phyloP scores from a whole-genome alignment of 2,888 invertebrate species.

The Sturmia bella region DNA sequence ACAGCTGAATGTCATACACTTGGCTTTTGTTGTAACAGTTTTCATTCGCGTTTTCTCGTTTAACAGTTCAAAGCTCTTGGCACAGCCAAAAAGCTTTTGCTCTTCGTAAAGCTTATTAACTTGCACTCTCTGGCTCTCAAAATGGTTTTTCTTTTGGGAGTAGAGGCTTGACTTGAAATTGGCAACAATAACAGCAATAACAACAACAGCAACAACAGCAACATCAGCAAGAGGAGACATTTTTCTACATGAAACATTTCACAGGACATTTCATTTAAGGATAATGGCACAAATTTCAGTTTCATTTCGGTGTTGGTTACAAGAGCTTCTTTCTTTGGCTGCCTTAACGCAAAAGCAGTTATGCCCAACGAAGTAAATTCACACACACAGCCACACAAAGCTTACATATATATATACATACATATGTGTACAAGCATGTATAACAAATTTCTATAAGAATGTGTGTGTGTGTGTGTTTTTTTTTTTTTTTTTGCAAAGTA shows the following conservation, averaged over 20 bases:
- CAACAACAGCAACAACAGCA: conserved; percentile 41
- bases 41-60: conserved; percentile 30
- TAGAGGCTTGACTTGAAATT: conserved; percentile 18
- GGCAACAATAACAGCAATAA: conserved; percentile 34
- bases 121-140: conserved; percentile 10
- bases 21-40: conserved; percentile 35
- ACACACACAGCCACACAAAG: conserved; percentile 1
- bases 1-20: conserved; percentile 64
- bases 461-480: too few relatives aligned
- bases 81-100: conserved; percentile 21
- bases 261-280: conserved; percentile 67
- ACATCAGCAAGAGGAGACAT: conserved; percentile 34
- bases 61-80: conserved; percentile 15
- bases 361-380: conserved; percentile 50
- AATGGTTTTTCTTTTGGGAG: background rate
- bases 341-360: conserved; percentile 40
- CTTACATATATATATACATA: background rate
- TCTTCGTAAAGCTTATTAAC: background rate
- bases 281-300: conserved; percentile 70
- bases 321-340: conserved; percentile 49
- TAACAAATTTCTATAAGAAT: too few relatives aligned
- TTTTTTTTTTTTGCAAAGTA: conserved; percentile 14
- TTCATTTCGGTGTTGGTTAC: conserved; percentile 68
- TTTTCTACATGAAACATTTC: conserved; percentile 58
- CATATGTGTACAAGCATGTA: background rate